Evolutionary conservation across 2,797 vertebrate species (phyloP), one percentile per base, ranked within the genome.

Genomic region (Bradypodion ventrale): DNA sequence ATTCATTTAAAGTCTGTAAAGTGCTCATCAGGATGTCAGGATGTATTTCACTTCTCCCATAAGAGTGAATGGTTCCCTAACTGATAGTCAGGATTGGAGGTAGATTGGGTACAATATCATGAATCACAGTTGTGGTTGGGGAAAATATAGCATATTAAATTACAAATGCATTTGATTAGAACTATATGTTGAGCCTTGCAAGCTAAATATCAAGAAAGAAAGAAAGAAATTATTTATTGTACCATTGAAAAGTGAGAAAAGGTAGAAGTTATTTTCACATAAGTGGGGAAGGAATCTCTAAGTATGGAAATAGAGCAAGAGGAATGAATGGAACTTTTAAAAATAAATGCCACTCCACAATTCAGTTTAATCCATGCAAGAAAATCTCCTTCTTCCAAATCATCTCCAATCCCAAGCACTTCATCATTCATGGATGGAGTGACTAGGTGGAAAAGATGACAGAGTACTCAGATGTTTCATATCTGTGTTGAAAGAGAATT

Each of bases 111-210:
- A 6, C 21, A 35, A 27, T 46, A 63, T 46, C 40, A 62, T 10
- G 46, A 69, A 56, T 56, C 49, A 80, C 35, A 59, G 46, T 29
- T 80, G 78, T 37, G 49, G 37, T 10, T 56, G 15, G 44, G 32
- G 16, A 16, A 56, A 80, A 56, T 40, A 70, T 8, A 80, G 13
- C n/a, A 10, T 42, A 29, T 29, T 70, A 66, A 59, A 35, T 70
- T 69, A 56, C 70, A 63, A 40, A 80, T 70, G 52, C 12, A 70
- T 80, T 80, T 56, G 49, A 80, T 70, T 59, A 70, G 78, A 70
- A 49, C 21, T 56, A 25, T 49, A 59, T 56, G 35, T 21, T 56
- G 49, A 59, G 25, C 27, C 37, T 3, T 56, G 13, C 52, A 56
- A 21, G 19, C 21, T 56, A 19, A 15, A 19, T 19, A n/a, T 68